phyloP scores from a whole-genome alignment of 2,888 invertebrate genomes.

The Ptilodon capucinus region DNA sequence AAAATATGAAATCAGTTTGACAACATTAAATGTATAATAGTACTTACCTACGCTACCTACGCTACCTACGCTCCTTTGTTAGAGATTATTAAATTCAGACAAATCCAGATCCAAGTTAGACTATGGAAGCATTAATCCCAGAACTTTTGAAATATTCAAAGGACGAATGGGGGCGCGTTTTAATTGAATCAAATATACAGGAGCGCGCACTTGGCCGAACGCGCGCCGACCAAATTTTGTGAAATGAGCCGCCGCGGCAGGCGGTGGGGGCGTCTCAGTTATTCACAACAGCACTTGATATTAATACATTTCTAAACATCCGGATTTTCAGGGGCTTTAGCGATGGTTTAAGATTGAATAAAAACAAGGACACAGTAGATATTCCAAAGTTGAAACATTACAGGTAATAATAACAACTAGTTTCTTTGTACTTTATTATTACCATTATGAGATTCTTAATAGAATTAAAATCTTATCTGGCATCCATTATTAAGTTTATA shows the following conservation, averaged over 20 bases:
- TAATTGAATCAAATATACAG: conserved; percentile 41
- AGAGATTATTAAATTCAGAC: neutral
- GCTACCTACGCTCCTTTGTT: no score
- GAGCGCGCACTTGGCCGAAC: conserved; percentile 8
- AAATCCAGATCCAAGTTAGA: neutral
- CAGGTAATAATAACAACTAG: no score
- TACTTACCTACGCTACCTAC: no score
- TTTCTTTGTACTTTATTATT: no score
- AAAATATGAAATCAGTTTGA: no score
- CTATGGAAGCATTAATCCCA: conserved; percentile 18
- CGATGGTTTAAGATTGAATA: neutral
- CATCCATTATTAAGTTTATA: no score
- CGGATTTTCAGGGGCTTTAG: neutral
- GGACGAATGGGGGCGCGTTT: conserved; percentile 16
- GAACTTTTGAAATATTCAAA: conserved; percentile 27
- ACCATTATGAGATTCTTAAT: no score
- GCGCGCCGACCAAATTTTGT: conserved; percentile 10
- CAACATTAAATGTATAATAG: no score
- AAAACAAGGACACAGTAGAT: no score
- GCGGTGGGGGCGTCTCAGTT: conserved; percentile 25
- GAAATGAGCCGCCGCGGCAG: conserved; percentile 6
- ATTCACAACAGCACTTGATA: conserved; percentile 30
- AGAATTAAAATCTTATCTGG: no score
- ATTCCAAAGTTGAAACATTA: no score
- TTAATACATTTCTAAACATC: conserved; percentile 16